These are phyloP conservation scores for Mionectes olivaceus DNA, from an alignment of 2,797 vertebrate species.

Conservation along the genomic window DNA sequence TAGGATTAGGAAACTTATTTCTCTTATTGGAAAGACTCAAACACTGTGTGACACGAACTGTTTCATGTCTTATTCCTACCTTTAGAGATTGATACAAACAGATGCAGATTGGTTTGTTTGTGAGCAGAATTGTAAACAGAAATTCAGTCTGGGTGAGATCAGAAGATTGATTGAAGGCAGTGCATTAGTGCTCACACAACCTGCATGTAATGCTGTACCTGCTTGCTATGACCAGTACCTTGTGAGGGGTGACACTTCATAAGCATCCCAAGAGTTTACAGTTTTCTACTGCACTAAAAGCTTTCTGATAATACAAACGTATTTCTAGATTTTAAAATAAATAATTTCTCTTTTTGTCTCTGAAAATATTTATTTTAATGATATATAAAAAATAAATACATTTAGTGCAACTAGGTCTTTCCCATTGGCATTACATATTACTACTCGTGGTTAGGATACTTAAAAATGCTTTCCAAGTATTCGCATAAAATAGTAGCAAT, in stretches of 20 bases:
- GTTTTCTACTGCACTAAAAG: not conserved
- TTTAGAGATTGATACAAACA: not conserved
- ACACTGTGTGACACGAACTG: not conserved
- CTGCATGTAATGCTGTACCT: not conserved
- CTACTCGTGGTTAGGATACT: not conserved
- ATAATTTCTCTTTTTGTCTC: not conserved
- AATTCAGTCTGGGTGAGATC: not conserved
- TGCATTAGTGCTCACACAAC: not conserved
- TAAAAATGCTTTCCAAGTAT: not conserved
- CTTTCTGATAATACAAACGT: not conserved
- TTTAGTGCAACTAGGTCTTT: not conserved
- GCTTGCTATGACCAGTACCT: accelerated
- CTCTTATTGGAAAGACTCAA: not conserved
- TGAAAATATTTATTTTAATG: not conserved
- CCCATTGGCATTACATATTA: accelerated
- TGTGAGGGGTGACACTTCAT: not conserved
- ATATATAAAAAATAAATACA: not conserved
- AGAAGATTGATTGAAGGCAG: accelerated
- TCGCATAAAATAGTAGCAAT: not conserved
- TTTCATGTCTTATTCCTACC: not conserved
- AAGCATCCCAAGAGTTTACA: not conserved
- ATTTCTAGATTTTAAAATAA: not conserved
- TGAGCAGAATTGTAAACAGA: not conserved
- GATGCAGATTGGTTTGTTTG: not conserved
- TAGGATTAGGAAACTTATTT: not conserved